Evolutionary conservation across 2,113 vertebrate species (phyloP).

Genomic region (Tychaedon coryphoeus): DNA sequence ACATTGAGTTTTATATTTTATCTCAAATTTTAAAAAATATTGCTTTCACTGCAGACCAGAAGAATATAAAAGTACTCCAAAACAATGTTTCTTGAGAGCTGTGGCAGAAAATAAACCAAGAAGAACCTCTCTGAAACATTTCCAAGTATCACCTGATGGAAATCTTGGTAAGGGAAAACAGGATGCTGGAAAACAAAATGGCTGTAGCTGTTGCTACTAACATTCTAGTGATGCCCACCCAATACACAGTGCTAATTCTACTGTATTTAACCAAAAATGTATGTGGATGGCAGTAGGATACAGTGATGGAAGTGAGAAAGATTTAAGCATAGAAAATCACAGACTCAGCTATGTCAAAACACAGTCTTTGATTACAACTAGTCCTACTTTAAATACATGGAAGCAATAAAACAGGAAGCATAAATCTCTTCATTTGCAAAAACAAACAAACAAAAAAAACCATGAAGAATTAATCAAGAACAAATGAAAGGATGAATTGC

Average conservation of each 20-base stretch:
- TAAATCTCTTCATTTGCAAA: neutral
- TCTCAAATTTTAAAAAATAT: neutral
- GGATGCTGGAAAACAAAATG: neutral
- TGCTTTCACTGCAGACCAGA: neutral
- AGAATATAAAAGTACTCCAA: neutral
- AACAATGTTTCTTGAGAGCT: neutral
- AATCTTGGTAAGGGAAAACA: neutral
- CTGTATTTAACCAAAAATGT: neutral
- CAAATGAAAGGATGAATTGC: neutral
- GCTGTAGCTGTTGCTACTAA: neutral
- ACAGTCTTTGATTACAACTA: neutral
- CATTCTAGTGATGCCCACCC: neutral
- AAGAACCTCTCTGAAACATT: neutral
- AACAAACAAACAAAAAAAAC: neutral
- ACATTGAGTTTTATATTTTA: neutral
- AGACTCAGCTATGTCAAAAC: neutral
- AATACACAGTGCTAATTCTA: neutral
- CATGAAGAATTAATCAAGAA: neutral
- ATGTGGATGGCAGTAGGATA: neutral
- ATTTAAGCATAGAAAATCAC: neutral
- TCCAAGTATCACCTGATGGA: neutral
- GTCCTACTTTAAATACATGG: neutral
- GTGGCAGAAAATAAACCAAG: neutral
- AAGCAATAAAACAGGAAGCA: neutral
- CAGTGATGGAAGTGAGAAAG: neutral